Base-by-base conservation (phyloP, 2,888 invertebrate genomes). In the Leptodirus hochenwartii region DNA sequence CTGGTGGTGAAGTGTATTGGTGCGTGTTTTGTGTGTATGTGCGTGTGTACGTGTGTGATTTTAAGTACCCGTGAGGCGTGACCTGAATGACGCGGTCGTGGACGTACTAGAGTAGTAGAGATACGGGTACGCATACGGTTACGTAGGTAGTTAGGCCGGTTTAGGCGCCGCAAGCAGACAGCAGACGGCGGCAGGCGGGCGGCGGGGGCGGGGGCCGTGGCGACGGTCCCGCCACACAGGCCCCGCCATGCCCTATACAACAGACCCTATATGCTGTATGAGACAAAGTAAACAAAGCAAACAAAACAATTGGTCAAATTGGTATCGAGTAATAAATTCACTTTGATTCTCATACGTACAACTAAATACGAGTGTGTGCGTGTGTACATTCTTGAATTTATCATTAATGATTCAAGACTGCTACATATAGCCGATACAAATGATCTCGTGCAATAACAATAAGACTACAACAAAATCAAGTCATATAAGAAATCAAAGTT, bases 111-210 rank as follows among this genome's bases (percentile, higher is more conserved):
- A 11, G 6, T 10, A 6, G 9, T 10, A 6, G 9, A 24, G 25
- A 10, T 6, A 6, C 8, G 8, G 25, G 11, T 10, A 24, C 9
- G 11, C 11, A 24, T 8, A 24, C 11, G 11, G 25, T 10, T 8
- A 6, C 9, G 6, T 24, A 24, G 25, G 8, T 6, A 6, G 8
- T 6, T 6, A 6, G 11, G 25, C 11, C 6, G 25, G 6, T 9
- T 57, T 58, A 59, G 57, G 54, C 54, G 61, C 59, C 59, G 58
- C 47, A 56, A 58, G 51, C 59, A 54, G 53, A 59, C 47, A 46
- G 56, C 48, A 47, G 56, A 44, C 50, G 56, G 42, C 50, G 49
- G 53, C 48, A 49, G 59, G 60, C 47, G 58, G 61, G 20, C 20
- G n/a, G 8, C 20, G 8, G 8, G 8, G 20, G 8, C n/a, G n/a